Percentiles rank a stretch among this genome's conserved stretches.
These are phyloP conservation scores for Melanophora roralis DNA, from an alignment of 2,888 invertebrate genomes.

Conservation along the genomic window DNA sequence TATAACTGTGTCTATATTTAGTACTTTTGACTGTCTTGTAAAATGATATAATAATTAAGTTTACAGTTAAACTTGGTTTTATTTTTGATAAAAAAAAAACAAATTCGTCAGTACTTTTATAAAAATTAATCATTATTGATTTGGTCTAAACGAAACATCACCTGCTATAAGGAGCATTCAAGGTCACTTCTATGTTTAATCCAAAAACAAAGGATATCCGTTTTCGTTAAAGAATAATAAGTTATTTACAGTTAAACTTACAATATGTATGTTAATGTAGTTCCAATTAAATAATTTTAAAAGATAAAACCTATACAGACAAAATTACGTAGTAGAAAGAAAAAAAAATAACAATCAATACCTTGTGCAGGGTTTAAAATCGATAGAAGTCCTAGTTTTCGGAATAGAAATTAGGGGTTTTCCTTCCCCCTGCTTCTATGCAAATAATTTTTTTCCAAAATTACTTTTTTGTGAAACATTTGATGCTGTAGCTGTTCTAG, in stretches of 20 bases:
- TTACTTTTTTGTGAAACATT: too few species aligned
- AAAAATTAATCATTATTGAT: conserved; percentile 16
- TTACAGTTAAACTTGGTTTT: conserved; percentile 16
- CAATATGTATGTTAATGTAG: conserved; percentile 1
- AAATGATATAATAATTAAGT: neutral
- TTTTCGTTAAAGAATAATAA: conserved; percentile 56
- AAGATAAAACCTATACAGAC: neutral
- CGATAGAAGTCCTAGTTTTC: too few species aligned
- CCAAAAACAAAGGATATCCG: conserved; percentile 58
- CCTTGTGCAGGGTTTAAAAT: too few species aligned
- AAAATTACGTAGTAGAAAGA: too few species aligned
- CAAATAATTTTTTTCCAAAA: too few species aligned
- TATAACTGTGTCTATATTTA: neutral
- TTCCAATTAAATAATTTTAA: neutral
- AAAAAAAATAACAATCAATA: too few species aligned
- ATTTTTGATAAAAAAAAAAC: neutral
- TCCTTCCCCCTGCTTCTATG: too few species aligned
- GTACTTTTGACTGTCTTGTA: too few species aligned
- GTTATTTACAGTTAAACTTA: conserved; percentile 38
- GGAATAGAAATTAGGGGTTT: too few species aligned
- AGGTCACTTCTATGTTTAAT: conserved; percentile 57
- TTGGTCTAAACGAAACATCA: conserved; percentile 30
- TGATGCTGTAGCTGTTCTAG: too few species aligned
- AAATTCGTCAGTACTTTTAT: neutral
- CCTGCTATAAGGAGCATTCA: conserved; percentile 27